phyloP scores from a whole-genome alignment of 1,140 invertebrate species.

The Drosophila neocordata region DNA sequence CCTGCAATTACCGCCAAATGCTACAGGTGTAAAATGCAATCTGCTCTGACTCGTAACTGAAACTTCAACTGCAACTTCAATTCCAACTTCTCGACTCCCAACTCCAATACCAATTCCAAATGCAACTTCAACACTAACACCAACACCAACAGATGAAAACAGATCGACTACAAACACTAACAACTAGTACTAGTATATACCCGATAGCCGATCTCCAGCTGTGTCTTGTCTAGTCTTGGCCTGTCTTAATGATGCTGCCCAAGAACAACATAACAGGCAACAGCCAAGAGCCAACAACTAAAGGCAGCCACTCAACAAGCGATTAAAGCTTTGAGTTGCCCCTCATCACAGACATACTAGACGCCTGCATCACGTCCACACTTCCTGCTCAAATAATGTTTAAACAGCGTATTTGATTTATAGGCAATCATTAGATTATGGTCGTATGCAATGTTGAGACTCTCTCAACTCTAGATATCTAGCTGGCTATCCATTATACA shows the following conservation, averaged over 20 bases:
- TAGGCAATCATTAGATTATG: conserved; percentile 78
- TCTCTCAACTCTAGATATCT: conserved; percentile 27
- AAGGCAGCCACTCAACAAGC: conserved; percentile 48
- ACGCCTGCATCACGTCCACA: conserved; percentile 75
- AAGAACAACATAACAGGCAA: conserved; percentile 38
- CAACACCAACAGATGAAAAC: background rate
- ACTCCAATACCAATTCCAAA: conserved; percentile 8
- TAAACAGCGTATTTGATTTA: conserved; percentile 77
- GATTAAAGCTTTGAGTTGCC: conserved; percentile 63
- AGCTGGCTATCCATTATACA: conserved; percentile 10
- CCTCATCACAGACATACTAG: conserved; percentile 12
- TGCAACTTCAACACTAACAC: conserved; percentile 14
- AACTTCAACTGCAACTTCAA: conserved; percentile 16
- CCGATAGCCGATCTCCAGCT: conserved; percentile 47
- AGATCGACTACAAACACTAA: background rate
- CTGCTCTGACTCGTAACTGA: conserved; percentile 27
- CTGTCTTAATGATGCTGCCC: conserved; percentile 61
- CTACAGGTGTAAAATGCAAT: conserved; percentile 81
- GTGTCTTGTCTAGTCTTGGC: conserved; percentile 32
- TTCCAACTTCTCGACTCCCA: background rate
- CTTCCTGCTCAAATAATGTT: conserved; percentile 81
- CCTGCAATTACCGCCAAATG: conserved; percentile 62
- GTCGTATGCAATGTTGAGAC: conserved; percentile 53
- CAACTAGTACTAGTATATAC: too few relatives aligned
- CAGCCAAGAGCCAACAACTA: conserved; percentile 15